Evolutionary conservation across 2,797 vertebrate species (phyloP).

Genomic region (Hafferia zeledoni): DNA sequence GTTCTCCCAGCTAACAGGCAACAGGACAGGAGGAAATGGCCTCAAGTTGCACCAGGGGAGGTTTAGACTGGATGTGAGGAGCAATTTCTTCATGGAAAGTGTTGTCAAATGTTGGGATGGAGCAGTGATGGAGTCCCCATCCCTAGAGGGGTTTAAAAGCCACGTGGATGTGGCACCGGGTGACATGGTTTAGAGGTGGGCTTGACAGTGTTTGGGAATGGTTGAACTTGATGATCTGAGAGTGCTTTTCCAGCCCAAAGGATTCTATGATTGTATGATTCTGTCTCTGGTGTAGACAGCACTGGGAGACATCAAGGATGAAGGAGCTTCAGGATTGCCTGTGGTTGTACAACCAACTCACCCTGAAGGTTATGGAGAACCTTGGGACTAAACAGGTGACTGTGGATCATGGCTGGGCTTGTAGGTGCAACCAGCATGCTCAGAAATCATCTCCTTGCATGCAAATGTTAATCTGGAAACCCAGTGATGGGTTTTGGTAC

Average conservation of each 20-base stretch:
- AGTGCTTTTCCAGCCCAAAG: not conserved
- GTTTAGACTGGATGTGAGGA: not conserved
- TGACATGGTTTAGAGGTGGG: not conserved
- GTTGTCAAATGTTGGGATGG: not conserved
- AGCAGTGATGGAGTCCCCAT: not conserved
- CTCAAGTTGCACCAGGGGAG: not conserved
- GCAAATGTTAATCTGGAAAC: not conserved
- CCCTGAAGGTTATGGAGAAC: not conserved
- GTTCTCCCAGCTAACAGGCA: not conserved
- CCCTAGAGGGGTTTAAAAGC: not conserved
- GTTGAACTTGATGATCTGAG: not conserved
- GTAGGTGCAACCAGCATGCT: rapidly evolving
- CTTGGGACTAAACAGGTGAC: rapidly evolving
- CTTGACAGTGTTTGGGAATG: not conserved
- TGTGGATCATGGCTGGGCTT: not conserved
- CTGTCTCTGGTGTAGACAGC: not conserved
- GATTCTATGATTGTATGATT: not conserved
- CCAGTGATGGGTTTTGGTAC: rapidly evolving
- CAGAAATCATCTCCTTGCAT: not conserved
- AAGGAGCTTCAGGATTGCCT: not conserved
- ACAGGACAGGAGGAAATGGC: not conserved
- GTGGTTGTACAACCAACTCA: not conserved
- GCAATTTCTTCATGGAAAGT: not conserved
- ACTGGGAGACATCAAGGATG: not conserved
- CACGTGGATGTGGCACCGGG: rapidly evolving